These are phyloP conservation scores for Illadopsis cleaveri DNA, from an alignment of 2,113 vertebrate species.

Conservation along the genomic window DNA sequence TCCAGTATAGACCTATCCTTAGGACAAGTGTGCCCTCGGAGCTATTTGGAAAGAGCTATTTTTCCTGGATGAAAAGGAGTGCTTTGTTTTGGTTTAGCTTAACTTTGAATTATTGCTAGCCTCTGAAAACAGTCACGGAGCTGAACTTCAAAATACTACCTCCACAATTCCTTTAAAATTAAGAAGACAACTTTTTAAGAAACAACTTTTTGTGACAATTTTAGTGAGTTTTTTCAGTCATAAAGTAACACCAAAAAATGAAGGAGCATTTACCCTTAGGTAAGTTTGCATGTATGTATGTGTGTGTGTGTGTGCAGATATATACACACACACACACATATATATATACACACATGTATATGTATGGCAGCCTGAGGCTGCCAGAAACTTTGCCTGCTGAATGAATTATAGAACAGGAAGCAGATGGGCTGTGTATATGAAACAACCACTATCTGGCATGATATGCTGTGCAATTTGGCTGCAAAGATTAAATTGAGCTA, in stretches of 20 bases:
- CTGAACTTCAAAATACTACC: background rate
- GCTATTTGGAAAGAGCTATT: background rate
- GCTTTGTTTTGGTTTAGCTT: background rate
- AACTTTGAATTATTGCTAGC: background rate
- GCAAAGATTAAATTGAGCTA: constrained; percentile 85
- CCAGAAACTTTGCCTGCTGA: constrained; percentile 79
- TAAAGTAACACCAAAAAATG: constrained; percentile 10
- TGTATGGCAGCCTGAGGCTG: constrained; percentile 66
- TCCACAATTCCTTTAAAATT: constrained; percentile 33
- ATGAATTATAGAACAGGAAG: constrained; percentile 85
- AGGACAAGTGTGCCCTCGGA: fast-evolving
- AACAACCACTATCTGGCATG: constrained; percentile 83
- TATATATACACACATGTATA: background rate
- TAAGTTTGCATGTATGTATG: background rate
- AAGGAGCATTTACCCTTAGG: constrained; percentile 34
- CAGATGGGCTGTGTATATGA: constrained; percentile 83
- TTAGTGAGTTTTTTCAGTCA: background rate
- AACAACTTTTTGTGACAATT: background rate
- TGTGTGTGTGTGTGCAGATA: background rate
- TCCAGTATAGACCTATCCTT: background rate
- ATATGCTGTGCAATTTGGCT: constrained; percentile 81
- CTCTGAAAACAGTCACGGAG: background rate
- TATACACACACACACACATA: background rate
- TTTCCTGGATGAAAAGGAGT: background rate
- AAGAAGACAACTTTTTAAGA: background rate